A percentile compares a stretch with the other conserved stretches of the same genome.
These are phyloP conservation scores for Crematogaster levior DNA, from an alignment of 2,888 invertebrate species.

Conservation along the genomic window DNA sequence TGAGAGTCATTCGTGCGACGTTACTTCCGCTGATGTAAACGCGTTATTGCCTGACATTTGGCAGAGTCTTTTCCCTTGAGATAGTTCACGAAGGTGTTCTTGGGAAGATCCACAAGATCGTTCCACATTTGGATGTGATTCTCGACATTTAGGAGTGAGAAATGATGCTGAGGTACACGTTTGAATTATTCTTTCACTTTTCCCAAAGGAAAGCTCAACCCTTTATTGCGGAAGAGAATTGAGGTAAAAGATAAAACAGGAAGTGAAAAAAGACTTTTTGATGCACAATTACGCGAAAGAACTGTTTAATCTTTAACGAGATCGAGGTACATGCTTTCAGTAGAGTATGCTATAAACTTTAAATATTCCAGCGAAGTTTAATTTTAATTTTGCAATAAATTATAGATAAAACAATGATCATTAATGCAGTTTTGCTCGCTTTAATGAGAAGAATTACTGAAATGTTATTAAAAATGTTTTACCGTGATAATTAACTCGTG, in stretches of 20 bases:
- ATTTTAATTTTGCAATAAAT: neutral
- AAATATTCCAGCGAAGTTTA: conserved; percentile 12
- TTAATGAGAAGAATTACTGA: neutral
- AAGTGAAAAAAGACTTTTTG: neutral
- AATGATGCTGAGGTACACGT: conserved; percentile 54
- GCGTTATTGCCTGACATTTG: conserved; percentile 73
- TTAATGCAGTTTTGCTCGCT: neutral
- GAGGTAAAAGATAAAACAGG: neutral
- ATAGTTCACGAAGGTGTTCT: conserved; percentile 69
- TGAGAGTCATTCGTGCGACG: conserved; percentile 47
- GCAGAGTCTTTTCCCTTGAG: conserved; percentile 63
- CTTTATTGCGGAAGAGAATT: neutral
- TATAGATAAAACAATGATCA: neutral
- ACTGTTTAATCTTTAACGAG: conserved; percentile 1
- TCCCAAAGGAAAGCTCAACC: neutral
- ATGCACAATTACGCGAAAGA: neutral
- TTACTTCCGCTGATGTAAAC: conserved; percentile 63
- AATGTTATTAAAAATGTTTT: neutral
- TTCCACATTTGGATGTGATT: conserved; percentile 64
- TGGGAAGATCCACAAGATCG: conserved; percentile 51
- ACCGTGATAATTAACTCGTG: neutral
- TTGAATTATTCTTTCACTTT: conserved; percentile 54
- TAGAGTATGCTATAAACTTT: conserved; percentile 3
- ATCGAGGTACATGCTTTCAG: conserved; percentile 14
- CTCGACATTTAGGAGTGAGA: conserved; percentile 64